Evolutionary conservation across 2,797 vertebrate genomes (phyloP), one percentile per base, ranked within the genome.

Genomic region (Cheirogaleus major): DNA sequence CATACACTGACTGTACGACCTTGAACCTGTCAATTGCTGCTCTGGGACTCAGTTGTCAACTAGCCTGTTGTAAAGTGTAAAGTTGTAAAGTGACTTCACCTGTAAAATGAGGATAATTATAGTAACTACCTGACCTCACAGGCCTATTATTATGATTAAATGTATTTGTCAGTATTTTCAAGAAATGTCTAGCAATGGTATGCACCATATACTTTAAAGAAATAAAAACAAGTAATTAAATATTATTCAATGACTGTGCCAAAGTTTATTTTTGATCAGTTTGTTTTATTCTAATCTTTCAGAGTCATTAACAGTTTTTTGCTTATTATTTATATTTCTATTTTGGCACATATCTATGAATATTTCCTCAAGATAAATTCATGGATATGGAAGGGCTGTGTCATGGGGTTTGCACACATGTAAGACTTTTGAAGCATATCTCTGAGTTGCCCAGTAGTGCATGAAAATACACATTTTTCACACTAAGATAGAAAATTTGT

Each of bases 161-260:
- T 38, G 27, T 20, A 38, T 84, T 55, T 86, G 48, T 83, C 55
- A 35, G 27, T 65, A 38, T 87, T 72, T 87, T 55, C 3, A 7
- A 75, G 88, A 63, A 76, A 4, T 76, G 8, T 70, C 32, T 55
- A 59, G 25, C 25, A 81, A 23, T 81, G 61, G 20, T 15, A 50
- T 18, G 5, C 32, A 55, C 4, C 41, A 80, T 23, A 67, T 69
- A 75, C 38, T 63, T 41, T 22, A 89, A 86, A 73, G 38, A 78
- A 91, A 73, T 88, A 70, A 91, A 88, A 78, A 13, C 5, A 94
- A 95, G 4, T 75, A 84, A 87, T n/a, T 83, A 78, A 61, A 23
- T 76, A 17, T 52, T 41, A 52, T 45, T 76, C 11, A 13, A 35
- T 27, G 22, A 4, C 76, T 85, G 30, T 89, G 4, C 38, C 43